phyloP scores from a whole-genome alignment of 2,888 invertebrate genomes.

The Lycia hirtaria region DNA sequence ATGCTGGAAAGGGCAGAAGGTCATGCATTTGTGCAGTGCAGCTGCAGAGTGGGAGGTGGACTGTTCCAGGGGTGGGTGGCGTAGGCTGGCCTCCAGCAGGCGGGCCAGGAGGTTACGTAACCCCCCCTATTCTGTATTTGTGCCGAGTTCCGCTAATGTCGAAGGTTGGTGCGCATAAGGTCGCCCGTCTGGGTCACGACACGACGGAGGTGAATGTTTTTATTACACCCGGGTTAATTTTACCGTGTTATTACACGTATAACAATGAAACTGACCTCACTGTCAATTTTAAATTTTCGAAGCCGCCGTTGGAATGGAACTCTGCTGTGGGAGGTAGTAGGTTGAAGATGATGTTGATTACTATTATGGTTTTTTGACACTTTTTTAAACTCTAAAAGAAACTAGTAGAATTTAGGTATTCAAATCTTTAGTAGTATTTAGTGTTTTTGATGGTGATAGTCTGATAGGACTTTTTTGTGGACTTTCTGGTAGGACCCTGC shows the following conservation, averaged over 20 bases:
- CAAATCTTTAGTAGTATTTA: no score
- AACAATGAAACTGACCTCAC: constrained; percentile 13
- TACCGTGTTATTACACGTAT: constrained; percentile 8
- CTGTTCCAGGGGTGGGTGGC: constrained; percentile 48
- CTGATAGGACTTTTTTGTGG: no score
- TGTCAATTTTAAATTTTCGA: background rate
- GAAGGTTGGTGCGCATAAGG: constrained; percentile 77
- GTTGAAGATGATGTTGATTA: no score
- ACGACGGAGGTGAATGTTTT: constrained; percentile 44
- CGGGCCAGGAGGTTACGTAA: constrained; percentile 53
- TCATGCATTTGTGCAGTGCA: constrained; percentile 66
- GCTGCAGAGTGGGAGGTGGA: constrained; percentile 55
- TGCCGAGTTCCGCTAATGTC: constrained; percentile 67
- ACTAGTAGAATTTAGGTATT: no score
- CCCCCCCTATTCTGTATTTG: constrained; percentile 50
- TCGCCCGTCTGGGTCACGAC: constrained; percentile 68
- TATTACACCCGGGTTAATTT: constrained; percentile 27
- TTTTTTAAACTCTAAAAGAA: no score
- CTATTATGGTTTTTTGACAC: no score
- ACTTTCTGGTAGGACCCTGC: no score
- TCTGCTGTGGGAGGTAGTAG: no score
- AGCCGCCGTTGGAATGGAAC: no score
- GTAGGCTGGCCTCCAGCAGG: constrained; percentile 53
- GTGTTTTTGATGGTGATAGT: no score
- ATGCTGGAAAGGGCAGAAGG: constrained; percentile 65